Evolutionary conservation across 1,140 invertebrate species (phyloP).

Genomic region (Solenopsis fugax): DNA sequence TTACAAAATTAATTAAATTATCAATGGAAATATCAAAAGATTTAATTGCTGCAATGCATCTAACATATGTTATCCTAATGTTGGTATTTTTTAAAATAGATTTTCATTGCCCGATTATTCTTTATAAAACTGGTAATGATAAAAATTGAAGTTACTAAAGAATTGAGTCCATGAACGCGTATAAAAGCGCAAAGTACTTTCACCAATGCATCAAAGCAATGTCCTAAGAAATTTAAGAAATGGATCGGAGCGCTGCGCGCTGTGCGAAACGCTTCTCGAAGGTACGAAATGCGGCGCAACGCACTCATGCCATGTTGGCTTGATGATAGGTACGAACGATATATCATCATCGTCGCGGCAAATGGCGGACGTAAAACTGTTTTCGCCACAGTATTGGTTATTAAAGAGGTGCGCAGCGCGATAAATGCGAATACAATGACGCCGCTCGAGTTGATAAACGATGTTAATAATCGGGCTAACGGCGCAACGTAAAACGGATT

Average conservation of each 20-base stretch:
- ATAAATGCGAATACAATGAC: constrained; percentile 59
- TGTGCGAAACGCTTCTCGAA: neutral
- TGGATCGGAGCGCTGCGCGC: neutral
- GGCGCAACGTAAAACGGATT: constrained; percentile 51
- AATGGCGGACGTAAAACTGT: constrained; percentile 51
- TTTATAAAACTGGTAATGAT: neutral
- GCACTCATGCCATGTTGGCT: neutral
- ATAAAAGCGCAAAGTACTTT: neutral
- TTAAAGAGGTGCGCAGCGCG: constrained; percentile 47
- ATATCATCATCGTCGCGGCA: constrained; percentile 32
- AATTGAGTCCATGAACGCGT: neutral
- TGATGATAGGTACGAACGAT: constrained; percentile 30
- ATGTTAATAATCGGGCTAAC: constrained; percentile 58
- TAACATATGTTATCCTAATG: neutral
- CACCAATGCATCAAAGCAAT: neutral
- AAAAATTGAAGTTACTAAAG: neutral
- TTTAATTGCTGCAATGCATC: neutral
- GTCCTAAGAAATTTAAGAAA: constrained; percentile 38
- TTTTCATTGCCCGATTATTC: neutral
- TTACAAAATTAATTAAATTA: neutral
- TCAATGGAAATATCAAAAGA: neutral
- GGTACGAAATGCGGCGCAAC: neutral
- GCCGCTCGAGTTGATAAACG: constrained; percentile 49
- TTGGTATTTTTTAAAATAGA: neutral
- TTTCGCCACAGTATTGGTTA: constrained; percentile 38